These are phyloP conservation scores for Lordiphosa clarofinis DNA, from an alignment of 1,140 invertebrate genomes.

Conservation along the genomic window DNA sequence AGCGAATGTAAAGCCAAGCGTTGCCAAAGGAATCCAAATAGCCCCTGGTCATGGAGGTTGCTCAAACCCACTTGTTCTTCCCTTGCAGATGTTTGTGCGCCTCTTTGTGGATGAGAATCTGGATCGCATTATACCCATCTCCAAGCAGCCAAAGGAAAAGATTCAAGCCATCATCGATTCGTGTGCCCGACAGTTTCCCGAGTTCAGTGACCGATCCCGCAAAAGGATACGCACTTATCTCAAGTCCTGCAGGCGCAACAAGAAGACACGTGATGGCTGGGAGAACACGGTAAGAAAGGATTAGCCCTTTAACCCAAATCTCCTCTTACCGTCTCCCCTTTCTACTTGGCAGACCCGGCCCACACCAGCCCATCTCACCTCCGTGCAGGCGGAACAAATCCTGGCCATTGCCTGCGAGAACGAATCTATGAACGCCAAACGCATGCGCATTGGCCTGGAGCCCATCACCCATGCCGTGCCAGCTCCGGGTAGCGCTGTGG, in stretches of 20 bases:
- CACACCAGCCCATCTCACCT: slow-evolving; percentile 97
- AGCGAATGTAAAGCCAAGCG: slow-evolving; percentile 69
- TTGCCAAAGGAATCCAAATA: slow-evolving; percentile 52
- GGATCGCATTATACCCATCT: slow-evolving; percentile 97
- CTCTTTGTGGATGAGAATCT: slow-evolving; percentile 98
- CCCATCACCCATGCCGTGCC: slow-evolving; percentile 94
- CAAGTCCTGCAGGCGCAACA: slow-evolving; percentile 96
- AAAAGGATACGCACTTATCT: slow-evolving; percentile 97
- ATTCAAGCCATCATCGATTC: slow-evolving; percentile 98
- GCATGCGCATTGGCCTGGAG: slow-evolving; percentile 96
- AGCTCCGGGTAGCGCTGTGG: slow-evolving; percentile 82
- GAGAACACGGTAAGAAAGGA: slow-evolving; percentile 70
- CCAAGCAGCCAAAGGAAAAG: slow-evolving; percentile 98
- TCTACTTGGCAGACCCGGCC: slow-evolving; percentile 82
- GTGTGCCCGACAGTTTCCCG: slow-evolving; percentile 97
- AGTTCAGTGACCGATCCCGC: slow-evolving; percentile 95
- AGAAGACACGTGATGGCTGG: slow-evolving; percentile 90
- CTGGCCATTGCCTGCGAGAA: slow-evolving; percentile 97
- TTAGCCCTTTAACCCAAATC: too few species aligned
- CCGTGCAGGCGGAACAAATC: slow-evolving; percentile 97
- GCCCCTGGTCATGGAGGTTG: background rate
- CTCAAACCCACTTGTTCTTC: slow-evolving; percentile 8
- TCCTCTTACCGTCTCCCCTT: background rate
- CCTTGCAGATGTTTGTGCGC: slow-evolving; percentile 96
- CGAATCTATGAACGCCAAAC: slow-evolving; percentile 96